A percentile compares a stretch with the other conserved stretches of the same genome.
phyloP scores from a whole-genome alignment of 1,140 invertebrate species.

The Cataglyphis hispanica region DNA sequence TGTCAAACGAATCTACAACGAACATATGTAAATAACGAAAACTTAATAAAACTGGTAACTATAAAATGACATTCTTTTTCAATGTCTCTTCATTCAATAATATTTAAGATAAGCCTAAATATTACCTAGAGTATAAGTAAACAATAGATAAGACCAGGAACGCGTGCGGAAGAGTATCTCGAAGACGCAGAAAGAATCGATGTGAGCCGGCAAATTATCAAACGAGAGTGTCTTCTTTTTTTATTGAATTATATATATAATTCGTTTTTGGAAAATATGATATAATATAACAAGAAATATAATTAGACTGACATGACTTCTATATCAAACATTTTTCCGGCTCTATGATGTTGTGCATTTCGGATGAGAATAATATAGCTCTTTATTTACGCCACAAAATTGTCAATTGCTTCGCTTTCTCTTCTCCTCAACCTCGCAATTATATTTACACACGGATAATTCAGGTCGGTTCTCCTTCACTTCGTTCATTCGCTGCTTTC shows the following conservation, averaged over 20 bases:
- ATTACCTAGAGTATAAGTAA: not conserved
- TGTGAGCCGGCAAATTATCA: slow-evolving; percentile 75
- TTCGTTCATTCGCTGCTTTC: not conserved
- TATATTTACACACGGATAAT: slow-evolving; percentile 60
- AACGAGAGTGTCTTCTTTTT: slow-evolving; percentile 81
- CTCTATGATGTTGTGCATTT: slow-evolving; percentile 82
- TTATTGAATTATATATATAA: slow-evolving; percentile 85
- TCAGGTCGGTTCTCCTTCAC: slow-evolving; percentile 34
- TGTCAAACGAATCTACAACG: slow-evolving; percentile 79
- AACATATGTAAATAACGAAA: slow-evolving; percentile 76
- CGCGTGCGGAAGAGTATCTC: not conserved
- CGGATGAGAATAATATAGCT: slow-evolving; percentile 72
- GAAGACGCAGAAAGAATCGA: slow-evolving; percentile 59
- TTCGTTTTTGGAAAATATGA: slow-evolving; percentile 86
- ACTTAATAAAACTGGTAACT: slow-evolving; percentile 77
- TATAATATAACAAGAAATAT: slow-evolving; percentile 85
- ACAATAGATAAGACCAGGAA: not conserved
- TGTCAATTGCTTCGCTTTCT: slow-evolving; percentile 60
- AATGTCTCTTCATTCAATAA: not conserved
- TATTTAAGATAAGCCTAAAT: not conserved
- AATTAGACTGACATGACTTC: slow-evolving; percentile 85
- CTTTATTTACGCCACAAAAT: slow-evolving; percentile 68
- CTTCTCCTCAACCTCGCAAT: slow-evolving; percentile 51
- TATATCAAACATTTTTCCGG: slow-evolving; percentile 81
- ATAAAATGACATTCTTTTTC: slow-evolving; percentile 11